These are phyloP conservation scores for Phorcus lineatus DNA, from an alignment of 2,888 invertebrate genomes.

Conservation along the genomic window DNA sequence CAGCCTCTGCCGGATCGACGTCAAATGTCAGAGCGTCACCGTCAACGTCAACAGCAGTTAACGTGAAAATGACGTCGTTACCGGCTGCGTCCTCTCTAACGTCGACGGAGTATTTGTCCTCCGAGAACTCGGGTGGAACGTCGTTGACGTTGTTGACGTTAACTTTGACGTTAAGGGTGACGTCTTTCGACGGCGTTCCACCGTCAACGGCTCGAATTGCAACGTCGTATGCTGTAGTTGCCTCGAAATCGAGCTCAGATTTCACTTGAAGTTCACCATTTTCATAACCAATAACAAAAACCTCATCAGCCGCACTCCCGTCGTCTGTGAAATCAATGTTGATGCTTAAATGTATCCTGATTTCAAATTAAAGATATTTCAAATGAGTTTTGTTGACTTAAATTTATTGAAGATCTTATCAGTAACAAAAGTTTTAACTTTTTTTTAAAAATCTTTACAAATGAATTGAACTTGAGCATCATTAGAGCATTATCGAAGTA, in stretches of 20 bases:
- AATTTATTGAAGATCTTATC: no score
- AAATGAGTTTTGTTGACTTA: no score
- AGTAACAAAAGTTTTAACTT: no score
- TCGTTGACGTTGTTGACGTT: constrained; percentile 2
- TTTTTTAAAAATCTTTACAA: no score
- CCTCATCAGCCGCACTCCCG: neutral
- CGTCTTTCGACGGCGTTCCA: neutral
- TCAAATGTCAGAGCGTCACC: neutral
- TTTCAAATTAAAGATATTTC: no score
- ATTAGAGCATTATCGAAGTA: no score
- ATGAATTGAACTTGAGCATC: no score
- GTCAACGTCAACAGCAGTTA: neutral
- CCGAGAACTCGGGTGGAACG: neutral
- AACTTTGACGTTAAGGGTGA: neutral
- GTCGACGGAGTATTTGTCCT: neutral
- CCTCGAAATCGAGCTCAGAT: neutral
- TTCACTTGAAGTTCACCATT: neutral
- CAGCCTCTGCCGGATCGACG: neutral
- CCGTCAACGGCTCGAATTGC: neutral
- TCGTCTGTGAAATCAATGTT: neutral
- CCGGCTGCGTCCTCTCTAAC: neutral
- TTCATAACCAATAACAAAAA: neutral
- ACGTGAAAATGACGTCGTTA: neutral
- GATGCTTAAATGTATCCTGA: no score
- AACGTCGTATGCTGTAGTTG: neutral